Percentiles rank a stretch among this genome's conserved stretches.
These are phyloP conservation scores for Potamilus streckersoni DNA, from an alignment of 1,140 invertebrate species.

Conservation along the genomic window DNA sequence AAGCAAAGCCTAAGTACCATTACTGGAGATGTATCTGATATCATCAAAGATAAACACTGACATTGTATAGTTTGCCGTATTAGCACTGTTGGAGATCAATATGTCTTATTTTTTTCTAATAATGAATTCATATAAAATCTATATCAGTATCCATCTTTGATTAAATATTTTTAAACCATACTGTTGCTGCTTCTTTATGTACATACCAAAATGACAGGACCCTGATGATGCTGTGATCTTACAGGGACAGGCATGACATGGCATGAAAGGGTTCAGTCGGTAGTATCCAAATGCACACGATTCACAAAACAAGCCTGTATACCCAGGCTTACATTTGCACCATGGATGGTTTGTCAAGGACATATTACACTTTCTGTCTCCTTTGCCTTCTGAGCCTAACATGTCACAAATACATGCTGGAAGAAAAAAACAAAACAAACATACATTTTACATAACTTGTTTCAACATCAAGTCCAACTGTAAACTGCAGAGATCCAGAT, in stretches of 20 bases:
- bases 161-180: neutral
- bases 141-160: neutral
- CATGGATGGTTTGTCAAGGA: conserved; percentile 4
- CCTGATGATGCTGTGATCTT: conserved; percentile 14
- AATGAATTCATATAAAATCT: neutral
- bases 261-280: conserved; percentile 35
- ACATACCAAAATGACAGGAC: conserved; percentile 49
- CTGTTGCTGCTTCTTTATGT: neutral
- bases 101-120: no score
- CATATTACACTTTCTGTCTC: conserved; percentile 8
- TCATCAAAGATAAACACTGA: no score
- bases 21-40: no score
- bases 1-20: no score
- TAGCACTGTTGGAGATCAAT: no score
- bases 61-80: no score
- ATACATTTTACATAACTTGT: no score
- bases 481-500: no score
- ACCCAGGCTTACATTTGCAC: conserved; percentile 42
- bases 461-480: no score
- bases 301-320: conserved; percentile 50
- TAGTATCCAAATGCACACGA: conserved; percentile 44
- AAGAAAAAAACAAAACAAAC: neutral
- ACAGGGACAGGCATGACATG: conserved; percentile 53
- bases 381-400: conserved; percentile 6
- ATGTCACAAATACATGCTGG: conserved; percentile 21